These are phyloP conservation scores for Chamaea fasciata DNA, from an alignment of 2,113 vertebrate species.

Conservation along the genomic window DNA sequence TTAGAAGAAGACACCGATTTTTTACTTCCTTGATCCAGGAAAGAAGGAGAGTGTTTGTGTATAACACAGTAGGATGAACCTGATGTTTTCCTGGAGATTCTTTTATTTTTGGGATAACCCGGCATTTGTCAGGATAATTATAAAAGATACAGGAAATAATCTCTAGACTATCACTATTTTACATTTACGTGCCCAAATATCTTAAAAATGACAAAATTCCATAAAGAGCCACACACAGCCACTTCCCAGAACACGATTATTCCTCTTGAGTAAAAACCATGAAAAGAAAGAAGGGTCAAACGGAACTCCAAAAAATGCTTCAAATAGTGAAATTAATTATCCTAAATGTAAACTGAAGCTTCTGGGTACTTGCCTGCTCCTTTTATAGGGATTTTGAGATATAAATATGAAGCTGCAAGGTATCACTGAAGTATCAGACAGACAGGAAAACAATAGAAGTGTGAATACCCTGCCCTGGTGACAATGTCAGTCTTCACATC, in stretches of 20 bases:
- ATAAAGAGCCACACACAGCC: not conserved
- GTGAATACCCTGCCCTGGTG: not conserved
- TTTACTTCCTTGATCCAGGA: not conserved
- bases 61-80: conserved; percentile 20
- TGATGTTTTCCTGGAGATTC: conserved; percentile 31
- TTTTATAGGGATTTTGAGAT: not conserved
- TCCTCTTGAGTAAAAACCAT: not conserved
- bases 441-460: not conserved
- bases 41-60: not conserved
- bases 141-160: not conserved
- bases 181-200: not conserved
- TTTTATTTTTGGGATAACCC: conserved; percentile 1
- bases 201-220: not conserved
- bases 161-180: not conserved
- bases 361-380: not conserved
- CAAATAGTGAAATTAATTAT: not conserved
- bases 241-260: not conserved
- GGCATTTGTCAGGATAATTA: not conserved
- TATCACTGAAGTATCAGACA: not conserved
- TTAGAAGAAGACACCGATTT: not conserved
- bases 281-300: not conserved
- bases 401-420: not conserved
- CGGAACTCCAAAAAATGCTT: not conserved
- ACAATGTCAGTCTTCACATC: not conserved
- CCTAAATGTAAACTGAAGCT: not conserved